These are phyloP conservation scores for Rhinoptilus africanus DNA, from an alignment of 2,113 vertebrate genomes.

Conservation along the genomic window DNA sequence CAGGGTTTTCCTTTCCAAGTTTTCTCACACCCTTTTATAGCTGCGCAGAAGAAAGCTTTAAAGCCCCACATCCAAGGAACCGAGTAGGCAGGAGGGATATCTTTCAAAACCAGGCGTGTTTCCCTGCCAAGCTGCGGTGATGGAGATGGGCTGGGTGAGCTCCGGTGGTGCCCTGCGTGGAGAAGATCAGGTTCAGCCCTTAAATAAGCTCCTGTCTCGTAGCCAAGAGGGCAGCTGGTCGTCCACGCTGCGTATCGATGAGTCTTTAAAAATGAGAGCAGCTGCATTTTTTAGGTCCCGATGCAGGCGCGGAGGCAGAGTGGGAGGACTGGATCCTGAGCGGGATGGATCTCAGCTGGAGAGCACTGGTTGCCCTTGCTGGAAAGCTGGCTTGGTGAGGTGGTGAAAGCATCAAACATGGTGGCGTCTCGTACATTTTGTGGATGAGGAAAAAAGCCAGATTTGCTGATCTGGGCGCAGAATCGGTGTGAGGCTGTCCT, in stretches of 20 bases:
- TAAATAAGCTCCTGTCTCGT: not conserved
- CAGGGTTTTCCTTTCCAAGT: slow-evolving; percentile 68
- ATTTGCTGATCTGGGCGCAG: not conserved
- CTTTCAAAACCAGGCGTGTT: not conserved
- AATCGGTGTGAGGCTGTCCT: not conserved
- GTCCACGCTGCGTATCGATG: fast-evolving
- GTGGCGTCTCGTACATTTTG: fast-evolving
- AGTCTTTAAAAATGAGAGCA: not conserved
- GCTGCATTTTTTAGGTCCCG: not conserved
- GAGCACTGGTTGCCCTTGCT: not conserved
- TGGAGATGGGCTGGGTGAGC: not conserved
- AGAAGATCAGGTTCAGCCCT: not conserved
- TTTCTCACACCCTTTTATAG: slow-evolving; percentile 52
- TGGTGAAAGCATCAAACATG: not conserved
- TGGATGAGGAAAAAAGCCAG: not conserved
- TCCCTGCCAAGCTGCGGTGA: fast-evolving
- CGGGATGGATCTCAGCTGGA: fast-evolving
- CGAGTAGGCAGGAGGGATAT: not conserved
- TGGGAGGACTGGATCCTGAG: not conserved
- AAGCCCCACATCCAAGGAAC: not conserved
- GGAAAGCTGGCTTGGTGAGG: not conserved
- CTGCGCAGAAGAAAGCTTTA: not conserved
- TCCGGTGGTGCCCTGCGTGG: fast-evolving
- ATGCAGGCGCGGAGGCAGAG: not conserved
- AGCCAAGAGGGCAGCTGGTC: not conserved